Base-by-base conservation (phyloP, 2,113 vertebrate genomes). In the Halichoeres trimaculatus region DNA sequence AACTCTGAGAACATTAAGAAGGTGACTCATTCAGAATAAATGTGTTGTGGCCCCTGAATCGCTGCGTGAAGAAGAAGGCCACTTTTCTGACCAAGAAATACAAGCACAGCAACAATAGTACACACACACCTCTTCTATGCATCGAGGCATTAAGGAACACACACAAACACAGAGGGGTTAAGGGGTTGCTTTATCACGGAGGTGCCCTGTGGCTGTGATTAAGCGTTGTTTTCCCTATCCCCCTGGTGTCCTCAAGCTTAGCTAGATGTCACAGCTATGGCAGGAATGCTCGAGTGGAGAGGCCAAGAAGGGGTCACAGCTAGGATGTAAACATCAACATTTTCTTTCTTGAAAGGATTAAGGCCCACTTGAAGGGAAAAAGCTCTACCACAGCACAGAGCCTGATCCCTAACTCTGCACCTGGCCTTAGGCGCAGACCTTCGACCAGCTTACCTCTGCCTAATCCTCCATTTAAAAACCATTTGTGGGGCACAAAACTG, bases 301-400 rank as follows among this genome's bases (percentile, higher is more conserved):
- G 94, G 92, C 90, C 89, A 93, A 76, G 79, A 84, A 75, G 86
- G 91, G 92, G 91, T 93, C 91, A 93, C 78, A 55, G 78, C 85
- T 64, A 91, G 90, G 93, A 94, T 93, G 93, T 94, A 93, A 94
- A 94, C 92, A 94, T 91, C 89, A 93, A 93, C 83, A 92, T 94
- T 94, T 93, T 94, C 90, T 93, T 91, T 93, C 89, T 91, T 87
- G 87, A 92, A 92, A 87, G 89, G 92, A 90, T 85, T 94, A 87
- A 76, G 86, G 84, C 75, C 85, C 84, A 91, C 92, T 93, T 92
- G 81, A 92, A 88, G 84, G 81, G 71, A 65, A 79, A 83, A 82
- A 65, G 74, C 76, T 87, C 72, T 53, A 80, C 76, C 65, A 43
- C 80, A 76, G 88, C 84, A 77, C 80, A 85, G 85, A 88, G 77